A percentile compares a stretch with the other conserved stretches of the same genome.
phyloP scores from a whole-genome alignment of 2,113 vertebrate genomes.

The Zeus faber region DNA sequence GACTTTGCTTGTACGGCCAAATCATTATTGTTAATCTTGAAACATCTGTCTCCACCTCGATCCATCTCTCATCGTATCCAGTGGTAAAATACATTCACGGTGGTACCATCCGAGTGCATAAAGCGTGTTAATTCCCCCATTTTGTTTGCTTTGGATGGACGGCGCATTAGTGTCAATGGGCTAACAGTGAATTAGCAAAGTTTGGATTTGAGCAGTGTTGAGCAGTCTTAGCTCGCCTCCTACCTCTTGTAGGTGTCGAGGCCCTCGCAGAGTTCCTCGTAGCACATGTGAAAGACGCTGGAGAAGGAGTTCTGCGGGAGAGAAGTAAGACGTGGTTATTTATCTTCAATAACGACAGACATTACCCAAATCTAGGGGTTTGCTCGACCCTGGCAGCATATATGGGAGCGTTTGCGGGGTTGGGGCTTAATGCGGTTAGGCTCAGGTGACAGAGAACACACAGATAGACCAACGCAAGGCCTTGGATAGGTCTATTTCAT shows the following conservation, averaged over 20 bases:
- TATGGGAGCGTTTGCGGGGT: background rate
- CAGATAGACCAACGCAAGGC: background rate
- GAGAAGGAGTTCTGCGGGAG: slow-evolving; percentile 90
- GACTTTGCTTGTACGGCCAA: background rate
- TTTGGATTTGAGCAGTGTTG: background rate
- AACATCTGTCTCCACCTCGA: background rate
- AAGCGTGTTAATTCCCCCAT: too few relatives aligned
- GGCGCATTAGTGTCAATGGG: too few relatives aligned
- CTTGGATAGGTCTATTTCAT: background rate
- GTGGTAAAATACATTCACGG: too few relatives aligned
- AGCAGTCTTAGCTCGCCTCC: slow-evolving; percentile 24
- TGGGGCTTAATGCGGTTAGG: slow-evolving; percentile 28
- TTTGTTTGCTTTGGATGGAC: too few relatives aligned
- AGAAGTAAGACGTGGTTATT: slow-evolving; percentile 23
- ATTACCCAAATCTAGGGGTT: too few relatives aligned
- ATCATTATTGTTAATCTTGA: background rate
- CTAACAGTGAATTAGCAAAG: background rate
- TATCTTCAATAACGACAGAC: slow-evolving; percentile 1
- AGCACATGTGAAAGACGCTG: slow-evolving; percentile 95
- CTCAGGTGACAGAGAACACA: slow-evolving; percentile 22
- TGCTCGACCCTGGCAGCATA: background rate
- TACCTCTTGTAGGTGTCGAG: slow-evolving; percentile 83
- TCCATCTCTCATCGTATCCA: background rate
- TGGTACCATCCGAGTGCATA: too few relatives aligned
- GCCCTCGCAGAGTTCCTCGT: slow-evolving; percentile 80